A percentile compares a stretch with the other conserved stretches of the same genome.
Conservation (phyloP, 2,888 invertebrate genomes). For the Hanleya hanleyi region DNA sequence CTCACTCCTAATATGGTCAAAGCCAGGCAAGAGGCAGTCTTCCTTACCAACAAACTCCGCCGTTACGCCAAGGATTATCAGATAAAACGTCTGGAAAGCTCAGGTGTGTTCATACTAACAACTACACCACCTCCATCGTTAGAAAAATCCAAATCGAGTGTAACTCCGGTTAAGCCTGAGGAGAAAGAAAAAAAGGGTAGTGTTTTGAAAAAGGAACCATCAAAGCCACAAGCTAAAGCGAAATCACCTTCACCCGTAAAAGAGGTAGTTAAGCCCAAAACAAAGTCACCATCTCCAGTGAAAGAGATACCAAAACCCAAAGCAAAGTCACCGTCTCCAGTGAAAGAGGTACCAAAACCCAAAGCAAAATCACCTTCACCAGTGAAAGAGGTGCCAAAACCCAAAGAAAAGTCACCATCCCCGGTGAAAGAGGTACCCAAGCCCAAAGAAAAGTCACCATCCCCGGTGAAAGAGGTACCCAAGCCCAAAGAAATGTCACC, state of each 20-base stretch:
- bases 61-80: constrained; percentile 89
- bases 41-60: constrained; percentile 77
- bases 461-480: too few species aligned
- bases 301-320: background rate
- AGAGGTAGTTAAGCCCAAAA: background rate
- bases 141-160: background rate
- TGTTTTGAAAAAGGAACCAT: background rate
- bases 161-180: background rate
- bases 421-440: background rate
- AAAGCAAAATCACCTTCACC: background rate
- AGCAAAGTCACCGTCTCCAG: background rate
- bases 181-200: background rate
- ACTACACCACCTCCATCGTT: background rate
- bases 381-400: background rate
- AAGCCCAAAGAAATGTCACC: too few species aligned
- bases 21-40: constrained; percentile 90
- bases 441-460: background rate
- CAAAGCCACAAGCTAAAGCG: background rate
- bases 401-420: background rate
- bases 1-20: constrained; percentile 94
- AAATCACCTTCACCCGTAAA: background rate
- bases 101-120: background rate
- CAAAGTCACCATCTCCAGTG: background rate
- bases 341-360: background rate
- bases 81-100: constrained; percentile 63